A percentile compares a stretch with the other conserved stretches of the same genome.
phyloP scores from a whole-genome alignment of 2,797 vertebrate genomes.

The Microcaecilia unicolor region DNA sequence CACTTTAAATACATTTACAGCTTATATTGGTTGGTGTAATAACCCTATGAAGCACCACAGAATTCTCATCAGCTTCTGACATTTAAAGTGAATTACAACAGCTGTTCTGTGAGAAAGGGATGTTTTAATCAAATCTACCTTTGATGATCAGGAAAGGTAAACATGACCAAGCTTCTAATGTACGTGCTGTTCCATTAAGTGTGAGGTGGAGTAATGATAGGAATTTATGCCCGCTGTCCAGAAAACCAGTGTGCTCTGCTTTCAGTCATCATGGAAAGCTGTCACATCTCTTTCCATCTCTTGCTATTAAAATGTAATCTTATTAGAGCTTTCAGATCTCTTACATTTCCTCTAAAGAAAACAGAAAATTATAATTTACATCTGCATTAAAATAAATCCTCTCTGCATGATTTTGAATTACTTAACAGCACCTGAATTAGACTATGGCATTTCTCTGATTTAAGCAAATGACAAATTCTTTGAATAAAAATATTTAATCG shows the following conservation, averaged over 20 bases:
- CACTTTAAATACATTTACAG: background rate
- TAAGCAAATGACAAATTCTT: too few species aligned
- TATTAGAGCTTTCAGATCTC: background rate
- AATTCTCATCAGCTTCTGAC: background rate
- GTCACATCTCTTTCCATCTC: background rate
- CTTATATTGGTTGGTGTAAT: background rate
- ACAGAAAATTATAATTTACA: too few species aligned
- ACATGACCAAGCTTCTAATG: background rate
- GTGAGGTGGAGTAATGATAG: background rate
- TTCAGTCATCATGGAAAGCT: background rate
- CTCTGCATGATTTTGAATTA: too few species aligned
- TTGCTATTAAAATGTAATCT: background rate
- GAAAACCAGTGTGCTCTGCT: background rate
- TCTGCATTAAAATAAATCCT: too few species aligned
- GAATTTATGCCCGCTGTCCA: background rate
- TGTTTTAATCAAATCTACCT: constrained; percentile 1
- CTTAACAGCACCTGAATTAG: too few species aligned
- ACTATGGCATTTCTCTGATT: too few species aligned
- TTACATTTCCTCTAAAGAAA: too few species aligned
- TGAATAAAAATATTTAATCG: too few species aligned
- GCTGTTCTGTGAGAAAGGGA: background rate
- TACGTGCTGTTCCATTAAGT: background rate
- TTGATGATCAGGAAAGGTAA: constrained; percentile 3
- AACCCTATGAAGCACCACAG: background rate
- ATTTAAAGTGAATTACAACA: constrained; percentile 3